Conservation (phyloP, 2,888 invertebrate species). For the Watsonalla cultraria region DNA sequence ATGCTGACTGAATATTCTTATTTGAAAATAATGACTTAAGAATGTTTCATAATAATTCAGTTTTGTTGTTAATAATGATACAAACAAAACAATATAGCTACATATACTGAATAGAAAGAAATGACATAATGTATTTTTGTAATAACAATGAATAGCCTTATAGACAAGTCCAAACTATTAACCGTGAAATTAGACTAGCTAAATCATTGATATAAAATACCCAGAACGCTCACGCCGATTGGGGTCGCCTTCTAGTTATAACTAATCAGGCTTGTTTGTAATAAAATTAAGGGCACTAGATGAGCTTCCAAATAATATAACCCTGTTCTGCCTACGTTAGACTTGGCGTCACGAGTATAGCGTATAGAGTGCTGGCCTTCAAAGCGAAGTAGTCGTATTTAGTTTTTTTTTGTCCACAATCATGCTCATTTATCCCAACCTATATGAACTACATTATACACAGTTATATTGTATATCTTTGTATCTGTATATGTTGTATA, state of each 20-base stretch:
- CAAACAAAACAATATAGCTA: not conserved
- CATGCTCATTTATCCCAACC: no score
- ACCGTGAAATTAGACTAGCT: not conserved
- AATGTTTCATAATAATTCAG: not conserved
- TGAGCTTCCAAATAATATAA: not conserved
- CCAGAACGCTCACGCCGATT: not conserved
- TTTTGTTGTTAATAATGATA: not conserved
- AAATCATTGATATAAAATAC: not conserved
- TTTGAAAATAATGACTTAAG: no score
- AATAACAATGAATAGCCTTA: not conserved
- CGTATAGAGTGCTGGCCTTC: no score
- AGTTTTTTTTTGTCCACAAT: no score
- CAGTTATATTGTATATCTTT: not conserved
- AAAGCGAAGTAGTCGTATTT: no score
- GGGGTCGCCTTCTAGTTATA: not conserved
- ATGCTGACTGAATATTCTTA: not conserved
- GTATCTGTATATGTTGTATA: no score
- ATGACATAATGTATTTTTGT: not conserved
- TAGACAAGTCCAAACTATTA: not conserved
- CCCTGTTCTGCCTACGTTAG: not conserved
- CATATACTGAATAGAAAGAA: no score
- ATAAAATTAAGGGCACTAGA: not conserved
- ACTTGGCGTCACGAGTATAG: no score
- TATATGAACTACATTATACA: not conserved
- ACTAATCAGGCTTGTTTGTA: not conserved